Conservation (phyloP, 2,797 vertebrate species). For the Siniperca undulata region DNA sequence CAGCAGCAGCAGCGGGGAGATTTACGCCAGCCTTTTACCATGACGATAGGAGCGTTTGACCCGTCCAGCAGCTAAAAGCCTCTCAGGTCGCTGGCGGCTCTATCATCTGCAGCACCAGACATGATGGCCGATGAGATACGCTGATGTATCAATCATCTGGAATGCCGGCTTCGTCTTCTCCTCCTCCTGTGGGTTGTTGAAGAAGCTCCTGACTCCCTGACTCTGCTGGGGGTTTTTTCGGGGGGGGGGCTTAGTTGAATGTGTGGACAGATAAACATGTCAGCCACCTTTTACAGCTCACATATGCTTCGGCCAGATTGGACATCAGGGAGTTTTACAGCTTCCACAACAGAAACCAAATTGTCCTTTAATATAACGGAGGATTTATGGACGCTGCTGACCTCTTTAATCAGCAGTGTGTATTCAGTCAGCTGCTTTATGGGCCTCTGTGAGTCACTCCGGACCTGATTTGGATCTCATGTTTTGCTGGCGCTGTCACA, state of each 20-base stretch:
- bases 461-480: conserved; percentile 49
- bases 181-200: conserved; percentile 21
- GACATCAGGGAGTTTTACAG: conserved; percentile 75
- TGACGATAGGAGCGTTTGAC: conserved; percentile 64
- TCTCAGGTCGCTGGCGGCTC: conserved; percentile 49
- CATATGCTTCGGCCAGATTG: conserved; percentile 63
- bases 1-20: conserved; percentile 54
- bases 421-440: conserved; percentile 50
- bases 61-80: conserved; percentile 69
- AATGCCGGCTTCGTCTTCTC: neutral
- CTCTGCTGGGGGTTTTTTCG: conserved; percentile 27
- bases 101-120: conserved; percentile 56
- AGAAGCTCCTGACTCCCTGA: conserved; percentile 39
- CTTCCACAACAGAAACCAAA: conserved; percentile 77
- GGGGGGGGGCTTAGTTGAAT: conserved; percentile 1
- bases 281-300: conserved; percentile 73
- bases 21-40: conserved; percentile 68
- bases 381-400: conserved; percentile 64
- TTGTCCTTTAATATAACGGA: conserved; percentile 71
- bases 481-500: conserved; percentile 34
- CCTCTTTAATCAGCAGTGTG: conserved; percentile 54
- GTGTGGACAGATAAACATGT: conserved; percentile 74
- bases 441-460: conserved; percentile 46
- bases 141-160: conserved; percentile 67
- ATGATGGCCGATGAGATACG: conserved; percentile 61